A percentile compares a stretch with the other conserved stretches of the same genome.
phyloP scores from a whole-genome alignment of 2,113 vertebrate genomes.

The Daphoenositta chrysoptera region DNA sequence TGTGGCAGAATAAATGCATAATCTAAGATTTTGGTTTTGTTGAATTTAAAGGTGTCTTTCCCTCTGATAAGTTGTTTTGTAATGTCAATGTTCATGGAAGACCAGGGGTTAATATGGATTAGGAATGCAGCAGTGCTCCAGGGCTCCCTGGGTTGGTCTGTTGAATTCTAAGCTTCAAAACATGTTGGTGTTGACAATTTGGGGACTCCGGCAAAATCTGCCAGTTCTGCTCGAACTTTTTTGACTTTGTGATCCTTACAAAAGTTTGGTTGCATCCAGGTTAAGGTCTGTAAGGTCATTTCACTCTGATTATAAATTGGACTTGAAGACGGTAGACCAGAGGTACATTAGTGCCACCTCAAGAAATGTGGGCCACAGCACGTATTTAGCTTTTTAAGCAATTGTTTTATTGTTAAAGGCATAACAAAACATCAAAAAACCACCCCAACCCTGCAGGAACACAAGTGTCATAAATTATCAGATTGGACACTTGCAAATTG shows the following conservation, averaged over 20 bases:
- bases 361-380: neutral
- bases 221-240: neutral
- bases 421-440: constrained; percentile 18
- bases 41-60: neutral
- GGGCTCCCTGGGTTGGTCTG: neutral
- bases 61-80: neutral
- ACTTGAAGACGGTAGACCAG: neutral
- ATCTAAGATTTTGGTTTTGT: neutral
- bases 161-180: neutral
- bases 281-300: neutral
- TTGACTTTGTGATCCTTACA: neutral
- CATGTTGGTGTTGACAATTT: neutral
- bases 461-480: constrained; percentile 18
- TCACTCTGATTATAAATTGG: neutral
- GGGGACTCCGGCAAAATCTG: neutral
- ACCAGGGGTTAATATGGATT: neutral
- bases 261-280: neutral
- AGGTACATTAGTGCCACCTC: neutral
- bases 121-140: neutral
- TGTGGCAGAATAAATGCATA: neutral
- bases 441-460: neutral
- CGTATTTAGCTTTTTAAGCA: neutral
- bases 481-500: neutral
- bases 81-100: neutral
- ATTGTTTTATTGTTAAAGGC: constrained; percentile 1